phyloP scores from a whole-genome alignment of 2,113 vertebrate species.

The Eptesicus fuscus region DNA sequence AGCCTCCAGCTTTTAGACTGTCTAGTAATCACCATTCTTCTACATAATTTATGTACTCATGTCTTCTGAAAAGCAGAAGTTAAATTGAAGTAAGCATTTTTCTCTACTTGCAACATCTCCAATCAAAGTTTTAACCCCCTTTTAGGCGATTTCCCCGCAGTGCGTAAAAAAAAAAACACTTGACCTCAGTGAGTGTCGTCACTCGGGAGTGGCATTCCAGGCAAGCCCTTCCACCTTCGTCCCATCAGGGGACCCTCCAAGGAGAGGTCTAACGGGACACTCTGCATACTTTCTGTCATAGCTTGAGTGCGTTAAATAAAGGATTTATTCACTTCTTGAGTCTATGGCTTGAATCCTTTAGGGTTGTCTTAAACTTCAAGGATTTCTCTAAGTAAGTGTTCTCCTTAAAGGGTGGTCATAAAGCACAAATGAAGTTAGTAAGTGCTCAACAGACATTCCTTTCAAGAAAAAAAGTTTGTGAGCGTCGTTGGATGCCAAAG shows the following conservation, averaged over 20 bases:
- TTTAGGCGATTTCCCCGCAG: background rate
- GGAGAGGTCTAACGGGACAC: conserved; percentile 18
- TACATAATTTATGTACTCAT: conserved; percentile 71
- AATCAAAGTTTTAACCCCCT: conserved; percentile 68
- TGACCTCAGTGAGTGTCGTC: conserved; percentile 36
- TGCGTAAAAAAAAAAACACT: background rate
- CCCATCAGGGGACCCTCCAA: background rate
- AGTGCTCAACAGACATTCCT: conserved; percentile 57
- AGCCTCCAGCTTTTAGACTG: conserved; percentile 75
- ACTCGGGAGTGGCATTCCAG: conserved; percentile 57
- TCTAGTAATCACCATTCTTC: conserved; percentile 71
- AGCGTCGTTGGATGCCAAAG: conserved; percentile 39
- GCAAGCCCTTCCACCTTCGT: conserved; percentile 51
- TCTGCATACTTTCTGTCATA: conserved; percentile 14
- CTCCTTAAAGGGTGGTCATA: conserved; percentile 35
- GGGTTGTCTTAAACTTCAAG: conserved; percentile 46
- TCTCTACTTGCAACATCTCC: conserved; percentile 66
- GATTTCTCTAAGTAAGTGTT: conserved; percentile 51
- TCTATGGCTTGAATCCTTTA: conserved; percentile 28
- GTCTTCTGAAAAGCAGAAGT: conserved; percentile 73
- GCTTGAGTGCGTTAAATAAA: background rate
- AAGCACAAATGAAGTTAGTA: conserved; percentile 53
- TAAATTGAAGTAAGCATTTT: conserved; percentile 74
- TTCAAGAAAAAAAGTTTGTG: conserved; percentile 32
- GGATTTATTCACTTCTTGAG: background rate